These are phyloP conservation scores for Sardina pilchardus DNA, from an alignment of 2,113 vertebrate genomes.

Conservation along the genomic window DNA sequence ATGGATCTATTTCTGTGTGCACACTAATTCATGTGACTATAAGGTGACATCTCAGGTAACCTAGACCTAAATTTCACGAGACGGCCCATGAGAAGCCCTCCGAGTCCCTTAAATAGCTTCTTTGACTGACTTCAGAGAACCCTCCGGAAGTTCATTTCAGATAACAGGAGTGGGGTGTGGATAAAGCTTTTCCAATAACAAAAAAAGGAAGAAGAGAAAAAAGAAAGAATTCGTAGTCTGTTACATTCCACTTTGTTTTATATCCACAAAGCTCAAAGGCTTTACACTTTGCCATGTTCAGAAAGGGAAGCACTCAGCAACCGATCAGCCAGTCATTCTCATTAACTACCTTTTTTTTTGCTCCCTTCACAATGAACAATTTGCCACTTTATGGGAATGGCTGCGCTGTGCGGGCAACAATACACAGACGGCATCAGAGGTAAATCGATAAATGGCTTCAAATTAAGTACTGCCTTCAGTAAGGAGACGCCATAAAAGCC, in stretches of 20 bases:
- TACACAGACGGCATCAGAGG: background rate
- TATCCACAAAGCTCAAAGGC: background rate
- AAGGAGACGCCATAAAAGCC: background rate
- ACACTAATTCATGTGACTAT: background rate
- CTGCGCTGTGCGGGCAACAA: background rate
- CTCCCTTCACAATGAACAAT: constrained; percentile 18
- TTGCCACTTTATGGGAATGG: constrained; percentile 13
- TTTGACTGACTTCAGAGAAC: background rate
- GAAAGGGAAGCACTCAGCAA: background rate
- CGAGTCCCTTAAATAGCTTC: background rate
- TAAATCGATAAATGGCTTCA: constrained; percentile 9
- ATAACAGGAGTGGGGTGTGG: background rate
- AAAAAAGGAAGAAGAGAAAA: background rate
- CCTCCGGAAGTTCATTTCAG: background rate
- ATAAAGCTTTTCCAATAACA: background rate
- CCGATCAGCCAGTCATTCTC: constrained; percentile 10
- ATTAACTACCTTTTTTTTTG: background rate
- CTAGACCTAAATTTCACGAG: background rate
- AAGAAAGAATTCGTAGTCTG: background rate
- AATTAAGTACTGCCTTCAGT: constrained; percentile 20
- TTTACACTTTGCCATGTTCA: background rate
- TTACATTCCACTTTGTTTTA: background rate
- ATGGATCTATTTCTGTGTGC: background rate
- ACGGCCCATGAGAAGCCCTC: background rate
- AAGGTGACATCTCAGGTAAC: background rate